Percentiles rank a stretch among this genome's conserved stretches.
These are phyloP conservation scores for Tuberolachnus salignus DNA, from an alignment of 2,888 invertebrate genomes.

Conservation along the genomic window DNA sequence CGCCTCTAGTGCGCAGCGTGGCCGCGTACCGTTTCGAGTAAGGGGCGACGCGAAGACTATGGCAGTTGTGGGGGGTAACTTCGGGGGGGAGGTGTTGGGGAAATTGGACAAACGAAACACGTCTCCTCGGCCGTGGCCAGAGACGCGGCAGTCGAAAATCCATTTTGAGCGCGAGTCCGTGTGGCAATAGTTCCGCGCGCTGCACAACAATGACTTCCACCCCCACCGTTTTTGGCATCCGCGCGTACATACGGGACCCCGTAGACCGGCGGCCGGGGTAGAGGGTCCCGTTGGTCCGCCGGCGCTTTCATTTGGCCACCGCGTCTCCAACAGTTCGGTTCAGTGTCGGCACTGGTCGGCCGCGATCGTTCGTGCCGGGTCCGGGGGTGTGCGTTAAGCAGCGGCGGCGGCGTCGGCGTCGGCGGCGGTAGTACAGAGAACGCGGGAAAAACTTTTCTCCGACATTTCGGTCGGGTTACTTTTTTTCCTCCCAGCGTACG, in stretches of 20 bases:
- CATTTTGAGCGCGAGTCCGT: slow-evolving; percentile 41
- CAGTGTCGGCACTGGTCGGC: slow-evolving; percentile 56
- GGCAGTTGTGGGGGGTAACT: not conserved
- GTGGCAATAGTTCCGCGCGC: slow-evolving; percentile 50
- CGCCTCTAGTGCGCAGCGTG: too few species aligned
- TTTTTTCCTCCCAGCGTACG: slow-evolving; percentile 45
- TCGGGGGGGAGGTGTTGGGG: not conserved
- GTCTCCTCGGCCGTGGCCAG: slow-evolving; percentile 14
- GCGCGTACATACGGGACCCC: not conserved
- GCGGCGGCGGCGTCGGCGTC: not conserved
- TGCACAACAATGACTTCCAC: slow-evolving; percentile 53
- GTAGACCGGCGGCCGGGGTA: not conserved
- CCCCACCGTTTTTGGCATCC: slow-evolving; percentile 37
- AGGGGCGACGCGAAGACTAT: too few species aligned
- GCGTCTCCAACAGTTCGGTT: slow-evolving; percentile 55
- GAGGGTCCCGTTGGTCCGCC: slow-evolving; percentile 33
- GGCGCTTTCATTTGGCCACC: slow-evolving; percentile 56
- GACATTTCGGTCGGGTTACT: slow-evolving; percentile 55
- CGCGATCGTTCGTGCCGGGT: slow-evolving; percentile 51
- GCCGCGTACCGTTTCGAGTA: not conserved
- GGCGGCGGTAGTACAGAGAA: slow-evolving; percentile 26
- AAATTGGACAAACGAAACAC: slow-evolving; percentile 49
- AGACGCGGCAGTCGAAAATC: slow-evolving; percentile 39
- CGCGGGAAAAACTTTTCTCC: slow-evolving; percentile 54
- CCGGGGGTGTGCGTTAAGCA: slow-evolving; percentile 46